These are phyloP conservation scores for Passer domesticus DNA, from an alignment of 2,113 vertebrate genomes.

Conservation along the genomic window DNA sequence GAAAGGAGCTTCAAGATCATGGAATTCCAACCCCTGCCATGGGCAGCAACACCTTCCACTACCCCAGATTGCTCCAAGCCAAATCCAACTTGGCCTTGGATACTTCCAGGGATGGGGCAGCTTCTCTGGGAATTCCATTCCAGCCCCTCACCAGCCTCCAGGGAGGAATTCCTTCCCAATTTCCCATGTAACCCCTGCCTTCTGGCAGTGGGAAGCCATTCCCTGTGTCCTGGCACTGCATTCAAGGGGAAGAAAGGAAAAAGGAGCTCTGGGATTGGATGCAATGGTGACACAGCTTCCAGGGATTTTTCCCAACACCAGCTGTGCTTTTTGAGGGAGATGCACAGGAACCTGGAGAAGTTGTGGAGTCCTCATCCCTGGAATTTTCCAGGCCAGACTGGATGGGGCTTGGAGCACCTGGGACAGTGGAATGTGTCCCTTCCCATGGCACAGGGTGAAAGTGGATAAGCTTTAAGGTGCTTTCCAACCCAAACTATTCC, in stretches of 20 bases:
- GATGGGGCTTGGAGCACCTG: neutral
- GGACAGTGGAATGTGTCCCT: neutral
- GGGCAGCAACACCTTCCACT: neutral
- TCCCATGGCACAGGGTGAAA: neutral
- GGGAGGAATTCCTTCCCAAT: neutral
- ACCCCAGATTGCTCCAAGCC: neutral
- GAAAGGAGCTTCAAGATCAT: neutral
- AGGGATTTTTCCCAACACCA: neutral
- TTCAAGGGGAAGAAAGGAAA: neutral
- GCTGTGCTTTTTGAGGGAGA: neutral
- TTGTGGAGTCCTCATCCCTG: neutral
- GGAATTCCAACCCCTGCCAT: neutral
- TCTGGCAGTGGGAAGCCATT: neutral
- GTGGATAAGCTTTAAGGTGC: neutral
- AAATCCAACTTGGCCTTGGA: rapidly evolving
- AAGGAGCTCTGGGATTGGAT: neutral
- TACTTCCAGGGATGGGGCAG: neutral
- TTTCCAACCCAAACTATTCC: neutral
- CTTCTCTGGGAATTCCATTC: neutral
- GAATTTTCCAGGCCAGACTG: neutral
- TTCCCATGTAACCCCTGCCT: neutral
- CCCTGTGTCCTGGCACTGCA: neutral
- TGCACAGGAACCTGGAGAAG: neutral
- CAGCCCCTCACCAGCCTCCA: neutral
- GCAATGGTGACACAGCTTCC: neutral